Percentiles rank a stretch among this genome's conserved stretches.
phyloP scores from a whole-genome alignment of 1,140 invertebrate genomes.

The Dendroctonus valens region DNA sequence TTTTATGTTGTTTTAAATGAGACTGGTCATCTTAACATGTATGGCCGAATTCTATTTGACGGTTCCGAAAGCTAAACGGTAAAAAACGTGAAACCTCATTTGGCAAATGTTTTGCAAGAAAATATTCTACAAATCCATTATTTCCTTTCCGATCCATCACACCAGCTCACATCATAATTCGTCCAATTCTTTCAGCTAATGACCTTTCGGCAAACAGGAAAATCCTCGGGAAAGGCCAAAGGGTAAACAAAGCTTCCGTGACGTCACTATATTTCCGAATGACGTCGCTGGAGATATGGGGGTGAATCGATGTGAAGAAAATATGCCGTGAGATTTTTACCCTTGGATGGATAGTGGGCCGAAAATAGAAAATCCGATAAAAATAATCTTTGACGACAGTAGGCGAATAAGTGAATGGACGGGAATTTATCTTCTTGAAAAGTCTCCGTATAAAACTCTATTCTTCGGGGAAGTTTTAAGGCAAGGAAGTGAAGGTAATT shows the following conservation, averaged over 20 bases:
- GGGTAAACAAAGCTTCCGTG: conserved; percentile 2
- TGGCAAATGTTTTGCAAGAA: no score
- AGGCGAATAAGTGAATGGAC: no score
- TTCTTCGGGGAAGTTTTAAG: no score
- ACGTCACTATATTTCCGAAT: conserved; percentile 6
- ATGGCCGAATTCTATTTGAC: no score
- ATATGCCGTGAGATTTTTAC: not conserved
- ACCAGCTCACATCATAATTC: conserved; percentile 4
- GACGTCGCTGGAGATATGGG: not conserved
- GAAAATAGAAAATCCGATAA: not conserved
- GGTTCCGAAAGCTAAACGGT: no score
- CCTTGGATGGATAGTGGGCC: not conserved
- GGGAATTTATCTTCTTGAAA: no score
- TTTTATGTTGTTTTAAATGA: no score
- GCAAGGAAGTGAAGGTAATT: no score
- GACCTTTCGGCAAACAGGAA: conserved; percentile 9
- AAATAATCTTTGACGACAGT: no score
- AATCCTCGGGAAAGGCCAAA: conserved; percentile 2
- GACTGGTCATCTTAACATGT: no score
- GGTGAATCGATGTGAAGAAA: not conserved
- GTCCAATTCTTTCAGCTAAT: conserved; percentile 4
- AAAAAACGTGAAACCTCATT: no score
- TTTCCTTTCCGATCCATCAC: conserved; percentile 9
- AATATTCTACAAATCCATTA: not conserved
- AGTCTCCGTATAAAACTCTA: no score